Percentiles rank a stretch among this genome's conserved stretches.
Conservation (phyloP, 2,113 vertebrate species). For the Vimba vimba region DNA sequence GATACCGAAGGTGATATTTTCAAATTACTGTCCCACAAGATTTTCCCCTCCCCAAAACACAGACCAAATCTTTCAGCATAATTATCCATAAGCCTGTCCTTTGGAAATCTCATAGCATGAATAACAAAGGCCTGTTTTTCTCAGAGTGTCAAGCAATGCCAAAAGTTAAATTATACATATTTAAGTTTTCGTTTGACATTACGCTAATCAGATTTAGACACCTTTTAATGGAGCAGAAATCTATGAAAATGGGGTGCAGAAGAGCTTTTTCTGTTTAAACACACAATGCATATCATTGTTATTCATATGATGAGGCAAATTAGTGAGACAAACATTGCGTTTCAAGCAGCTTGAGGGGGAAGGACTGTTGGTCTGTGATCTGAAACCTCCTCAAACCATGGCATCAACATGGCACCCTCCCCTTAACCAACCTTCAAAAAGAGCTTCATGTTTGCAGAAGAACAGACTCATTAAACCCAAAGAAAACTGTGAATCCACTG, state of each 20-base stretch:
- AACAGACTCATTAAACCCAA: background rate
- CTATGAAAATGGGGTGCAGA: background rate
- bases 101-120: background rate
- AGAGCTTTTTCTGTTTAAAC: background rate
- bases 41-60: conserved; percentile 1
- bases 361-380: background rate
- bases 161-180: background rate
- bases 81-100: conserved; percentile 11
- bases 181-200: background rate
- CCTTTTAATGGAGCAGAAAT: background rate
- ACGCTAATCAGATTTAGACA: background rate
- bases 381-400: conserved; percentile 16
- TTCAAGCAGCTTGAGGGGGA: background rate
- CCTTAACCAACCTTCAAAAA: conserved; percentile 2
- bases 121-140: background rate
- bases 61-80: conserved; percentile 55
- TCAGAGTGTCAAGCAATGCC: background rate
- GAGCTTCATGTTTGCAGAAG: background rate
- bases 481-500: conserved; percentile 57
- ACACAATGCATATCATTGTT: conserved; percentile 7
- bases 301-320: conserved; percentile 68
- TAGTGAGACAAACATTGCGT: conserved; percentile 44
- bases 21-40: conserved; percentile 44
- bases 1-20: conserved; percentile 57
- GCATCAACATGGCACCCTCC: conserved; percentile 12